Conservation (phyloP, 2,888 invertebrate genomes). For the Caenorhabditis zanzibari region DNA sequence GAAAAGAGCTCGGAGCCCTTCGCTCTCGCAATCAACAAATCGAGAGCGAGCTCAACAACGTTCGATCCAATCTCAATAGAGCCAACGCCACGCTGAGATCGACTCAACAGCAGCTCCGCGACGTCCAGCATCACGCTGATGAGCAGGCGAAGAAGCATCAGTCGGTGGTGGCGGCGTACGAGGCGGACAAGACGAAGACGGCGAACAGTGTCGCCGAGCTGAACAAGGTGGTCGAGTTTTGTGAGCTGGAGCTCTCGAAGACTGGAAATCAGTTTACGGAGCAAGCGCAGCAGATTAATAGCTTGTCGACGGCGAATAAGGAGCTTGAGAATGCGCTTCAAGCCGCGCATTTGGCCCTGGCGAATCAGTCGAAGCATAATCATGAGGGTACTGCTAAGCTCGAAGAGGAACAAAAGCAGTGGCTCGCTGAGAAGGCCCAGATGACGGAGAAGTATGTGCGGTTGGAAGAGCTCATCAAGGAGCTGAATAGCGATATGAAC, state of each 20-base stretch:
- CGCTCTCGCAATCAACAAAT: neutral
- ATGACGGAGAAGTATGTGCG: slow-evolving; percentile 7
- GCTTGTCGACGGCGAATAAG: neutral
- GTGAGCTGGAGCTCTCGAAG: neutral
- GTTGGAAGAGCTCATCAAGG: slow-evolving; percentile 22
- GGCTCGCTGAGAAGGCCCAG: neutral
- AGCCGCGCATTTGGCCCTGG: slow-evolving; percentile 3
- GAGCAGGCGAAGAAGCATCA: neutral
- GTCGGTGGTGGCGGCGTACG: neutral
- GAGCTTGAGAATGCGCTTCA: neutral
- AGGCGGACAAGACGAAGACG: slow-evolving; percentile 2
- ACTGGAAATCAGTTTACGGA: neutral
- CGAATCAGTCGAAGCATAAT: neutral
- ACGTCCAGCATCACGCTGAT: neutral
- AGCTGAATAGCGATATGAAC: slow-evolving; percentile 41
- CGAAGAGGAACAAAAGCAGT: neutral
- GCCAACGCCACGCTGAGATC: no score
- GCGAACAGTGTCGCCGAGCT: neutral
- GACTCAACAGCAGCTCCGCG: neutral
- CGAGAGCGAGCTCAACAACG: slow-evolving; percentile 1
- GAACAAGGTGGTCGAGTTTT: neutral
- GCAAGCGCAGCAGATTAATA: neutral
- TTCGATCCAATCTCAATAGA: neutral
- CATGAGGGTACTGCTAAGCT: neutral
- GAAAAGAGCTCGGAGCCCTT: neutral